Conservation (phyloP, 1,140 invertebrate genomes). For the Cyphomyrmex costatus region DNA sequence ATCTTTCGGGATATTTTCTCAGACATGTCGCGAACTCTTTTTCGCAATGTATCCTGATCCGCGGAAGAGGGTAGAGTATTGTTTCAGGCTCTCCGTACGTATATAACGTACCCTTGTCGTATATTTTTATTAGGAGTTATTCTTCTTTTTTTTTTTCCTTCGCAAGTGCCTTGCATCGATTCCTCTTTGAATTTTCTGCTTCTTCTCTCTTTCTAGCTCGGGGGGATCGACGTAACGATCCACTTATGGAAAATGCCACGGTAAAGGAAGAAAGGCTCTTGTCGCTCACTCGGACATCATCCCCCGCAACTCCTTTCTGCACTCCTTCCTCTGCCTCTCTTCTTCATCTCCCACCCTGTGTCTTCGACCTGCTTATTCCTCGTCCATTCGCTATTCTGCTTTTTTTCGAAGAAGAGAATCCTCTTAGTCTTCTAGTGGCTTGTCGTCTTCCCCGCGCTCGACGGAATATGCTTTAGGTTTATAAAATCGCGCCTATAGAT, state of each 20-base stretch:
- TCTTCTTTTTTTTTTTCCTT: constrained; percentile 44
- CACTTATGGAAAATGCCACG: constrained; percentile 76
- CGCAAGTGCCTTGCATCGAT: constrained; percentile 34
- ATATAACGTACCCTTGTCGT: constrained; percentile 37
- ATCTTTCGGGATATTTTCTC: neutral
- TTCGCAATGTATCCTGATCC: constrained; percentile 28
- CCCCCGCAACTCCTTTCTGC: constrained; percentile 8
- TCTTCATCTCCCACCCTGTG: neutral
- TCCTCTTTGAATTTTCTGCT: constrained; percentile 46
- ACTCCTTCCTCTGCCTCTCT: neutral
- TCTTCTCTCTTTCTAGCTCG: constrained; percentile 51
- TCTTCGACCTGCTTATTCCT: constrained; percentile 28
- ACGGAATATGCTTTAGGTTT: constrained; percentile 67
- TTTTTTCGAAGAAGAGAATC: constrained; percentile 69
- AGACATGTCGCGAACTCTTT: neutral
- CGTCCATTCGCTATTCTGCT: constrained; percentile 53
- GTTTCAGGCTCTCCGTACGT: constrained; percentile 37
- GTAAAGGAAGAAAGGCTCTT: constrained; percentile 72
- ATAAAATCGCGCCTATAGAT: constrained; percentile 66
- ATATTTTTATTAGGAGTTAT: constrained; percentile 75
- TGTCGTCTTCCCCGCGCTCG: constrained; percentile 22
- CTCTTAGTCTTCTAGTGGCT: constrained; percentile 72
- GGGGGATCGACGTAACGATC: constrained; percentile 76
- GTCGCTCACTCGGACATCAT: constrained; percentile 73
- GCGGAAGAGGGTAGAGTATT: constrained; percentile 29